These are phyloP conservation scores for Drosophila stalkeri DNA, from an alignment of 2,888 invertebrate genomes.

Conservation along the genomic window DNA sequence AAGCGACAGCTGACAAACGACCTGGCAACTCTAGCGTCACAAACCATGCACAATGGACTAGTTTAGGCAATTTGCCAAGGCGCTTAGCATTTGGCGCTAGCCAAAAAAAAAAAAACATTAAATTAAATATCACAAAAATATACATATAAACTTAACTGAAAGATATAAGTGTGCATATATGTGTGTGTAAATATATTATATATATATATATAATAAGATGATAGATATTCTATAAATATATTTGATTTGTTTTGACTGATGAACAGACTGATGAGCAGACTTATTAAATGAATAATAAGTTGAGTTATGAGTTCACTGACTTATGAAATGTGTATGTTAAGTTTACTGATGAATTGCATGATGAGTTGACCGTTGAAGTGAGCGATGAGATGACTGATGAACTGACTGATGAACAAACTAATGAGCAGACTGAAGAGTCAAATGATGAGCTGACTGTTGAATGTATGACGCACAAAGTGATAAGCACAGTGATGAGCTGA, in stretches of 20 bases:
- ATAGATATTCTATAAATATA: not conserved
- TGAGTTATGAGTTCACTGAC: not conserved
- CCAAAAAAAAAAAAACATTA: not conserved
- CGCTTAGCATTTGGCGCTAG: not conserved
- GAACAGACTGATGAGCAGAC: not conserved
- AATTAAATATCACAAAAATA: not conserved
- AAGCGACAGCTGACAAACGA: slow-evolving; percentile 45
- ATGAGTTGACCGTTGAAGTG: not conserved
- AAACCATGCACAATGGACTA: slow-evolving; percentile 9
- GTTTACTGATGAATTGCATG: not conserved
- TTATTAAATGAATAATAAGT: no score
- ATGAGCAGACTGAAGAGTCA: no score
- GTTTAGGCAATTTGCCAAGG: slow-evolving; percentile 14
- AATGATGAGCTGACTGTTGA: not conserved
- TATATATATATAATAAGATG: not conserved
- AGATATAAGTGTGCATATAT: not conserved
- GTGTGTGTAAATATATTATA: not conserved
- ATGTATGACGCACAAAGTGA: not conserved
- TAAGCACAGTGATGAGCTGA: no score
- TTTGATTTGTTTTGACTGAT: not conserved
- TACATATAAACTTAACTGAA: not conserved
- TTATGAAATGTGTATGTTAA: not conserved
- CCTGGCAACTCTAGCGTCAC: slow-evolving; percentile 27
- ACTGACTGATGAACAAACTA: not conserved
- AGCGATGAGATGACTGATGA: not conserved